Percentiles rank a stretch among this genome's conserved stretches.
Evolutionary conservation across 2,888 invertebrate species (phyloP).

Genomic region (Tricholauxania praeusta): DNA sequence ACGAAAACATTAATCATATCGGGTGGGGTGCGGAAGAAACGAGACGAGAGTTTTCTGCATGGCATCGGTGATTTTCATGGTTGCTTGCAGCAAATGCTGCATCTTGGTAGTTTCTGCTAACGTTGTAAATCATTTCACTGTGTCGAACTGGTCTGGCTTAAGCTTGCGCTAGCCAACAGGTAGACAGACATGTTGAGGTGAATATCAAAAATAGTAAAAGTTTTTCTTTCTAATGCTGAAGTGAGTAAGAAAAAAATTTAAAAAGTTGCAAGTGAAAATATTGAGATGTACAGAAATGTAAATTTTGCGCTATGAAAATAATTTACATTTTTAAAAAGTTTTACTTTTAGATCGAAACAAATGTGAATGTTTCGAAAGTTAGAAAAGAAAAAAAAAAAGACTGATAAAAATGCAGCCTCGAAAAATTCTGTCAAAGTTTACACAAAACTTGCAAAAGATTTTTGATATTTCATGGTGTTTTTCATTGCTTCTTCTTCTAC

Average conservation of each 20-base stretch:
- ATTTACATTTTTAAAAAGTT: too few relatives aligned
- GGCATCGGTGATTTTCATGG: neutral
- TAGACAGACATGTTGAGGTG: conserved; percentile 18
- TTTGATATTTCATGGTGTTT: too few relatives aligned
- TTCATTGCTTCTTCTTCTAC: too few relatives aligned
- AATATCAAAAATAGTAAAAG: conserved; percentile 31
- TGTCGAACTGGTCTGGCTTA: conserved; percentile 4
- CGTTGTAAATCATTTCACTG: conserved; percentile 6
- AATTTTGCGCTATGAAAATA: too few relatives aligned
- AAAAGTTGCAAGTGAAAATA: conserved; percentile 1
- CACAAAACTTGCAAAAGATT: too few relatives aligned
- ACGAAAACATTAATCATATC: conserved; percentile 28
- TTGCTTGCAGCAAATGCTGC: neutral
- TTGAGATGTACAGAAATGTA: too few relatives aligned
- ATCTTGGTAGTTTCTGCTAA: neutral
- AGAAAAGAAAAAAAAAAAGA: too few relatives aligned
- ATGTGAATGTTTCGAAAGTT: too few relatives aligned
- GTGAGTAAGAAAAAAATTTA: neutral
- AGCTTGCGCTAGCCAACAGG: neutral
- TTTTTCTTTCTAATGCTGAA: conserved; percentile 8
- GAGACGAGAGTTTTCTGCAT: neutral
- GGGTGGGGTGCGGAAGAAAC: neutral
- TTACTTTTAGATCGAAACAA: too few relatives aligned
- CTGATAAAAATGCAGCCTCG: too few relatives aligned
- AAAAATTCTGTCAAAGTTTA: too few relatives aligned